Evolutionary conservation across 2,888 invertebrate species (phyloP).

Genomic region (Trichopoda pennipes): DNA sequence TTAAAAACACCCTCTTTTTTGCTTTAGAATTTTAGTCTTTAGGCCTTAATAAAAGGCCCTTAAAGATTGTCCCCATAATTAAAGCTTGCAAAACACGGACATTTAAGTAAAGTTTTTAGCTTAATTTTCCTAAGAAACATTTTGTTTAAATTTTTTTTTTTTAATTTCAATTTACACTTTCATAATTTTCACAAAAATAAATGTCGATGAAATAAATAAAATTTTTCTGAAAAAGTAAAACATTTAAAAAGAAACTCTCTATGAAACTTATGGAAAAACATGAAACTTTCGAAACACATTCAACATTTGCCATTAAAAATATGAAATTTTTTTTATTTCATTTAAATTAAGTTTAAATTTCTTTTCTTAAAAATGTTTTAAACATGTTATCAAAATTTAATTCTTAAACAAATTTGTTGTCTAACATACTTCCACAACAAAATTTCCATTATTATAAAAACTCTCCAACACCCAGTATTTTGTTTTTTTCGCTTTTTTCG

Average conservation of each 20-base stretch:
- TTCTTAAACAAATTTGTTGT: no score
- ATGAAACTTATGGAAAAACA: constrained; percentile 26
- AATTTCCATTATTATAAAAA: neutral
- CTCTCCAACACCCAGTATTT: no score
- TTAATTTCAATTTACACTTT: constrained; percentile 11
- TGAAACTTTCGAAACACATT: neutral
- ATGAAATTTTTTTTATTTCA: no score
- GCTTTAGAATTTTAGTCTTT: constrained; percentile 1
- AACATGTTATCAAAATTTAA: no score
- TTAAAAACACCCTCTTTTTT: constrained; percentile 9
- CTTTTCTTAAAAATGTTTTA: no score
- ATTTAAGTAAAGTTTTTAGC: constrained; percentile 44
- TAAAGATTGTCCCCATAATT: constrained; percentile 47
- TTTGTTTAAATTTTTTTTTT: constrained; percentile 12
- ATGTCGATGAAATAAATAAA: constrained; percentile 16
- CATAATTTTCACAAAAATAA: constrained; percentile 22
- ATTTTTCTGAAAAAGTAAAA: constrained; percentile 18
- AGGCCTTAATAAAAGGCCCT: constrained; percentile 44
- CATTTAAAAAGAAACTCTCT: neutral
- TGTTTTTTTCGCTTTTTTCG: neutral
- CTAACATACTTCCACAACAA: constrained; percentile 3
- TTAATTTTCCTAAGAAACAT: constrained; percentile 43
- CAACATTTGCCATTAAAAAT: no score
- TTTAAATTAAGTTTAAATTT: no score
- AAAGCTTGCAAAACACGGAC: neutral